Conservation (phyloP, 2,888 invertebrate genomes). For the Choristoneura rosaceana region DNA sequence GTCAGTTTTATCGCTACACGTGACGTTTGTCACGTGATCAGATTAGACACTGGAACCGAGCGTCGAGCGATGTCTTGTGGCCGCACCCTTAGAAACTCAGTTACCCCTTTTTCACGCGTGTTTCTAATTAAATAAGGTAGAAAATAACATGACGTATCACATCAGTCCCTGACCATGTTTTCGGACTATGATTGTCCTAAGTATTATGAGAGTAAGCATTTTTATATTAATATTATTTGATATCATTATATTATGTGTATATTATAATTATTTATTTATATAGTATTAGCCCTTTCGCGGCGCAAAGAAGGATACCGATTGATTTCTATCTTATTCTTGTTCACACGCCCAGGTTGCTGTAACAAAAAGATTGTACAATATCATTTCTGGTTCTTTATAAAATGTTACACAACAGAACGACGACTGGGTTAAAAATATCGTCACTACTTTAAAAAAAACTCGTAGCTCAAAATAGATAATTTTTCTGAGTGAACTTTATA, state of each 20-base stretch:
- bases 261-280: conserved; percentile 53
- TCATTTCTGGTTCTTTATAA: too few relatives aligned
- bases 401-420: too few relatives aligned
- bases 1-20: too few relatives aligned
- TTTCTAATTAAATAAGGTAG: background rate
- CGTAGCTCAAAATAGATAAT: too few relatives aligned
- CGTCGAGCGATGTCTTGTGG: too few relatives aligned
- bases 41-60: too few relatives aligned
- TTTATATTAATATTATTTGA: background rate
- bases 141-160: background rate
- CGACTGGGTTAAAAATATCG: too few relatives aligned
- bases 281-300: conserved; percentile 63
- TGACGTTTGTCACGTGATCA: too few relatives aligned
- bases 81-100: background rate
- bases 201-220: background rate
- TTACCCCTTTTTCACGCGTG: too few relatives aligned
- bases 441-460: too few relatives aligned
- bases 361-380: conserved; percentile 26
- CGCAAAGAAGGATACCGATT: conserved; percentile 48
- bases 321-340: conserved; percentile 55
- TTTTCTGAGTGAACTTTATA: too few relatives aligned
- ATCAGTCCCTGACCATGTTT: background rate
- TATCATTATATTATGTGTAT: background rate
- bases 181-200: too few relatives aligned
- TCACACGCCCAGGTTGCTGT: conserved; percentile 70